Evolutionary conservation across 2,797 vertebrate species (phyloP), one percentile per base, ranked within the genome.

Genomic region (Eulemur mongoz): DNA sequence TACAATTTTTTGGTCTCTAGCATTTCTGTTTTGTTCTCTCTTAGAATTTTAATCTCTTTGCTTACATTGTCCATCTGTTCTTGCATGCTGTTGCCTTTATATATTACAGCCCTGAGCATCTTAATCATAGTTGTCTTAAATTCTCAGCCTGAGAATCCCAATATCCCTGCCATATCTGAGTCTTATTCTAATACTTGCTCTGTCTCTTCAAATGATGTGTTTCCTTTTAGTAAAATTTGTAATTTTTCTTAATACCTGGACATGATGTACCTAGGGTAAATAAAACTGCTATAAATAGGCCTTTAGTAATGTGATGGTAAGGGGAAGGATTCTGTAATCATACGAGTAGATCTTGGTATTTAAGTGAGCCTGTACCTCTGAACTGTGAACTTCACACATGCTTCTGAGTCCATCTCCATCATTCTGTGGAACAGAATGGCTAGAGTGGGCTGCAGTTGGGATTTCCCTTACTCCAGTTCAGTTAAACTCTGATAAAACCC

Each of bases 381-480:
- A 1, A 17, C n/a, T 69, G 9, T 69, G 57, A 88, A n/a, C 38
- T 81, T 32, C 57, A 73, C 38, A 82, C 15, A 4, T 12, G 30
- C 7, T 88, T 40, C 27, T 82, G 30, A 50, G 4, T 22, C n/a
- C 13, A 2, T 1, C 2, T 27, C n/a, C 2, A 17, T 18, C 4
- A 18, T 25, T 8, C n/a, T 7, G 2, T 2, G 13, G 18, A 4
- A 63, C 14, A 40, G 27, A 13, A n/a, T 50, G n/a, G 1, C 6
- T 50, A 45, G 11, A 48, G 4, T 27, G 9, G 7, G 0, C 38
- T 45, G 12, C 30, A 57, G 32, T 69, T 65, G 57, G 38, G 2
- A 48, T 81, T 81, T 81, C 6, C 2, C 27, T 76, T 92, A 12
- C 7, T 30, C 7, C 48, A 30, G 27, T 13, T 59, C 48, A 59